phyloP scores from a whole-genome alignment of 1,140 invertebrate species.

The Apis cerana region DNA sequence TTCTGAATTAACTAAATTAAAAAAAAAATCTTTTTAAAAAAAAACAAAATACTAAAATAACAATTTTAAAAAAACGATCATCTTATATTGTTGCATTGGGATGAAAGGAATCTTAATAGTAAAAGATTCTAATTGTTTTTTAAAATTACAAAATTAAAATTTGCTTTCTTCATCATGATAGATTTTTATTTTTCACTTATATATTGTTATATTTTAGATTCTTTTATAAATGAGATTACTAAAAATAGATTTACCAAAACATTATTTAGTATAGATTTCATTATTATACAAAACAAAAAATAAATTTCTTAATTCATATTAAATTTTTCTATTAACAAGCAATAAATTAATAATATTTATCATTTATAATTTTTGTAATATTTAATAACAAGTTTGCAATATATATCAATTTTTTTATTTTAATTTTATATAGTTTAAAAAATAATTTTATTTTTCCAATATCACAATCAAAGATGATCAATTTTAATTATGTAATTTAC shows the following conservation, averaged over 20 bases:
- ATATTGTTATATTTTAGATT: background rate
- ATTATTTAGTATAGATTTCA: background rate
- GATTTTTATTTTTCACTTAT: slow-evolving; percentile 13
- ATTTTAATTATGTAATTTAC: slow-evolving; percentile 32
- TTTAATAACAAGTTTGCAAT: background rate
- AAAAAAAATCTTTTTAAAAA: background rate
- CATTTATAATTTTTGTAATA: background rate
- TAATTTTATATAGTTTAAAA: background rate
- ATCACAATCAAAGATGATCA: slow-evolving; percentile 45
- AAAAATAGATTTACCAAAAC: background rate
- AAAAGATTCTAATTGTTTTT: background rate
- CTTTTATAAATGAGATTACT: background rate
- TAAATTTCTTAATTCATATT: background rate
- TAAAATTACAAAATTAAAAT: background rate
- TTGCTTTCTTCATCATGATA: background rate
- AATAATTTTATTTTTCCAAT: slow-evolving; percentile 26
- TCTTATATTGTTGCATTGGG: slow-evolving; percentile 39
- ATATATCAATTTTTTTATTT: background rate
- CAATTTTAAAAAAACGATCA: slow-evolving; percentile 11
- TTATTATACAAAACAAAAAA: background rate
- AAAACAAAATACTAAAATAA: slow-evolving; percentile 12
- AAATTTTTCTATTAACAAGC: background rate
- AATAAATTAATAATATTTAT: background rate
- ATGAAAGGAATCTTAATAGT: background rate
- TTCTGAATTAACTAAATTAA: background rate